Base-by-base conservation (phyloP, 2,113 vertebrate species). In the Pycnonotus jocosus region DNA sequence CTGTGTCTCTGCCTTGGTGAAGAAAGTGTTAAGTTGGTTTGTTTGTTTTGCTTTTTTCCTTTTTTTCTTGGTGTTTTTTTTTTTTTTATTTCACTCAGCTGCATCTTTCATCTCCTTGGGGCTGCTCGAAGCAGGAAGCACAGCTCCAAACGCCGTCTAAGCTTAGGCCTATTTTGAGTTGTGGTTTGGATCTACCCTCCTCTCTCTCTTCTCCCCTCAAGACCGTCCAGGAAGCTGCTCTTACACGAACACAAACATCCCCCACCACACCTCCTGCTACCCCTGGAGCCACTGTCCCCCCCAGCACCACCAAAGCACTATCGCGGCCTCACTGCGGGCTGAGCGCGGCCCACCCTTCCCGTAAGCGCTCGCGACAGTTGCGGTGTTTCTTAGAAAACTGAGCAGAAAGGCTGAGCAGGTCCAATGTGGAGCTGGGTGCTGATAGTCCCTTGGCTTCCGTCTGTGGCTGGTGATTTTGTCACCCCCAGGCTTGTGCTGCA, bases 331-430 rank as follows among this genome's bases (percentile, higher is more conserved):
- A 11, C 68, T 21, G 62, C 10, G 10, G 90, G n/a, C 74, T 19
- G 74, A 6, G 71, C 69, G 47, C 0, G 4, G 66, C 92, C 90
- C 86, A 25, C 93, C 93, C 86, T 98, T 98, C 97, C 97, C 81
- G 81, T 97, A 96, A 98, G 93, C 27, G 3, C 93, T 90, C 37
- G 12, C 93, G 87, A 96, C 97, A 97, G 97, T 95, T 95, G 85
- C 7, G n/a, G 45, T 6, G 61, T 91, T 98, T 98, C 98, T 97
- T 96, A 97, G 97, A 98, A 98, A 96, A 87, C 58, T 86, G 20
- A 92, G 31, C 97, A 97, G 38, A 83, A 88, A 68, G 80, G 91
- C 94, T 73, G 47, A 95, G 83, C 89, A 15, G 92, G 85, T 93
- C 90, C 77, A 21, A 51, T 44, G 45, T 19, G 10, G 94, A 84